These are phyloP conservation scores for Melospiza melodia DNA, from an alignment of 2,113 vertebrate genomes.

Conservation along the genomic window DNA sequence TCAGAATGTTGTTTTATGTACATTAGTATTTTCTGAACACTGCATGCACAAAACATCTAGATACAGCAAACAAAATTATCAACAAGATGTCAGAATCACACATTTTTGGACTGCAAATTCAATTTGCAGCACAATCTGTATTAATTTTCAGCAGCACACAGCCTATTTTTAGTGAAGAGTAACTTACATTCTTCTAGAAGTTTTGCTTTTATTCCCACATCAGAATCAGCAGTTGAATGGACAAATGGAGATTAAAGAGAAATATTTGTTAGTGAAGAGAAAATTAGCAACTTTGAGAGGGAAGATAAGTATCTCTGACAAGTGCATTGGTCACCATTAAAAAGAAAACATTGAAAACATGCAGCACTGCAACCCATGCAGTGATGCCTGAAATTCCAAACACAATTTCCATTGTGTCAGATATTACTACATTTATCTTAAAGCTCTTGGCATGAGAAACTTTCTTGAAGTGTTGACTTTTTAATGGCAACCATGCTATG, in stretches of 20 bases:
- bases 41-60: slow-evolving; percentile 67
- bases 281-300: slow-evolving; percentile 53
- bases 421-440: neutral
- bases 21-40: slow-evolving; percentile 44
- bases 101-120: slow-evolving; percentile 50
- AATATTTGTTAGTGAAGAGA: slow-evolving; percentile 81
- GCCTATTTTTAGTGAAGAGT: slow-evolving; percentile 48
- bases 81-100: slow-evolving; percentile 46
- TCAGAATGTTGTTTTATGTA: neutral
- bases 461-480: slow-evolving; percentile 2
- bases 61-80: slow-evolving; percentile 58
- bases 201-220: slow-evolving; percentile 87
- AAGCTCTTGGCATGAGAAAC: neutral
- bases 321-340: slow-evolving; percentile 23
- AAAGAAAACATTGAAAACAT: slow-evolving; percentile 14
- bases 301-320: slow-evolving; percentile 24
- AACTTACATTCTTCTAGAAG: slow-evolving; percentile 98
- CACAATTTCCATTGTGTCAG: neutral
- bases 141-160: slow-evolving; percentile 54
- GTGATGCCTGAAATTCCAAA: neutral
- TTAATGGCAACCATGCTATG: neutral
- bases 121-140: slow-evolving; percentile 33
- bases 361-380: neutral
- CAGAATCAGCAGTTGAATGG: slow-evolving; percentile 85
- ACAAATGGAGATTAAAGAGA: slow-evolving; percentile 86